These are phyloP conservation scores for Mormyrus lacerda DNA, from an alignment of 2,113 vertebrate species.

Conservation along the genomic window DNA sequence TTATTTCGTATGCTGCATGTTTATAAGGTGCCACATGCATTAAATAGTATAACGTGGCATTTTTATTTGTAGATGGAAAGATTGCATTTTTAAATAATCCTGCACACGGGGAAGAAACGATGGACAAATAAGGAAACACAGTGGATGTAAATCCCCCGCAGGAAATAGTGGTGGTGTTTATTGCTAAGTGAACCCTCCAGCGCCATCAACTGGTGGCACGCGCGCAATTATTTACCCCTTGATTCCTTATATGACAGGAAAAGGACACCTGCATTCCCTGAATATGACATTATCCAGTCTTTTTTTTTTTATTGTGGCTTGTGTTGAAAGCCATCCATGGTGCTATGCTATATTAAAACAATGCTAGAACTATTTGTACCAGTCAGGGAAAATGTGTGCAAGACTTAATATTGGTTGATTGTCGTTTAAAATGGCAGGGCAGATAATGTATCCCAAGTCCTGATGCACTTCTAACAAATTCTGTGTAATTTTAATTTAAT, in stretches of 20 bases:
- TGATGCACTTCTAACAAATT: not conserved
- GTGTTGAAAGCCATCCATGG: not conserved
- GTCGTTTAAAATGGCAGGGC: not conserved
- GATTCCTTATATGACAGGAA: not conserved
- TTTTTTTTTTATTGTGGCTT: not conserved
- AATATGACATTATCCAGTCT: not conserved
- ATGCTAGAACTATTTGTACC: not conserved
- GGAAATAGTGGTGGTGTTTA: not conserved
- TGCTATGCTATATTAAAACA: not conserved
- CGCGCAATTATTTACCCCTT: not conserved
- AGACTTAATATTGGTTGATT: not conserved
- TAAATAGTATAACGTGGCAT: not conserved
- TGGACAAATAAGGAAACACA: not conserved
- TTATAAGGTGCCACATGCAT: not conserved
- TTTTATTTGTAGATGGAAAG: not conserved
- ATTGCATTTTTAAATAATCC: not conserved
- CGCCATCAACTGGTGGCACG: slow-evolving; percentile 4
- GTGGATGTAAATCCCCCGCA: not conserved
- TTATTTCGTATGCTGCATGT: not conserved
- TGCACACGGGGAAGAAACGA: not conserved
- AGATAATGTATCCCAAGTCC: not conserved
- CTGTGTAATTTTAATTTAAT: not conserved
- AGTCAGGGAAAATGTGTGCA: not conserved
- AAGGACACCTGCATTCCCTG: not conserved
- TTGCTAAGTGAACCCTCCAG: not conserved